Evolutionary conservation across 1,140 invertebrate species (phyloP), one percentile per base, ranked within the genome.

Genomic region (Drosophila arizonae): DNA sequence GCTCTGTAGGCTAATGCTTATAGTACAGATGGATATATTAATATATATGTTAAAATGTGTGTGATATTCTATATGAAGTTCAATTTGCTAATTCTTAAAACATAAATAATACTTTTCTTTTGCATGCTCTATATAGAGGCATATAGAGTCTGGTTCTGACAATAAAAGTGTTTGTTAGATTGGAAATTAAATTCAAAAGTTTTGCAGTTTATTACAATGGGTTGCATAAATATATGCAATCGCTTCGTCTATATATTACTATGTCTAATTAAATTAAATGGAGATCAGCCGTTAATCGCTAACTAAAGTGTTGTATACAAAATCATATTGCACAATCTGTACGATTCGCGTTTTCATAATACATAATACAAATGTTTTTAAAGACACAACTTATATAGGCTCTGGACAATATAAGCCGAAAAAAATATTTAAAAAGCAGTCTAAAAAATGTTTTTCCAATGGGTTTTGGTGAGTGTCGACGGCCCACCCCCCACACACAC

Each of bases 311-410:
- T 77, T 70, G 69, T 73, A 81, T 81, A 86, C 51, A 79, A 81
- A 77, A 75, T 79, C 39, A 84, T 88, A 88, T 88, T 88, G 85
- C 84, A 88, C 84, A 80, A 80, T 72, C 51, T 65, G 63, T 82
- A 74, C 72, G 76, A 82, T 79, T 79, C 68, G 72, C 78, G 80
- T 72, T 72, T 39, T 26, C 68, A 71, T 71, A 75, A 71, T 75
- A 71, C 68, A 46, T 39, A 48, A 26, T 66, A 43, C 33, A 55
- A 46, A 56, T 41, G 21, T 41, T 24, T n/a, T 69, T 52, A 51
- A 26, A 52, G 54, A 87, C 68, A 82, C 70, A 66, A 65, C 51
- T 69, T 68, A 63, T 65, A 70, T 30, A 77, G 75, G 58, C 21
- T 71, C 58, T 72, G 58, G 48, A 75, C 48, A 77, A 76, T 77